Percentiles rank a stretch among this genome's conserved stretches.
phyloP scores from a whole-genome alignment of 2,888 invertebrate genomes.

The Conops quadrifasciatus region DNA sequence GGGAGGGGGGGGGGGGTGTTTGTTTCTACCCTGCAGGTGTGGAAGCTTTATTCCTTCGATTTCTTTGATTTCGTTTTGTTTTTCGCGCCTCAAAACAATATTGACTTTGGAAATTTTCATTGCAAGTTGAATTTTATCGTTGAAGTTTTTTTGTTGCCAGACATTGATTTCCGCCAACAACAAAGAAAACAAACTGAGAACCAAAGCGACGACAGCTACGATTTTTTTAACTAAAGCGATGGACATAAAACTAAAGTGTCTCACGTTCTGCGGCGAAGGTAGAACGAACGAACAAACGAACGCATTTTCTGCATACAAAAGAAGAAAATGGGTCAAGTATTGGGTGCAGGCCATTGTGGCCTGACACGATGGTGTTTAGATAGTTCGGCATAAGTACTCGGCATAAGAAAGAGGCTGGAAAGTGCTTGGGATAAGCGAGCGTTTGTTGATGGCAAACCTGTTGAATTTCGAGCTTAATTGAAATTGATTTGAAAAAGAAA shows the following conservation, averaged over 20 bases:
- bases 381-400: neutral
- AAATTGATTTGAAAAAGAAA: no score
- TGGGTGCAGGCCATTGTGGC: neutral
- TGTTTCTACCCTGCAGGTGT: no score
- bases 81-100: slow-evolving; percentile 28
- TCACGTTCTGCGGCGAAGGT: slow-evolving; percentile 14
- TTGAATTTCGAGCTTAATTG: no score
- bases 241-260: slow-evolving; percentile 35
- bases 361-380: neutral
- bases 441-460: neutral
- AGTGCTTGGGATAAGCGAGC: neutral
- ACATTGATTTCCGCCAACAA: slow-evolving; percentile 25
- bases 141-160: slow-evolving; percentile 14
- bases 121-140: slow-evolving; percentile 24
- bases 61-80: neutral
- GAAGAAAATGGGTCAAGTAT: neutral
- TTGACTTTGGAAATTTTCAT: slow-evolving; percentile 40
- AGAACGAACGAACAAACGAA: no score
- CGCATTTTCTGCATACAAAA: neutral
- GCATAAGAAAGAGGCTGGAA: neutral
- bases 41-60: slow-evolving; percentile 23
- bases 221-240: slow-evolving; percentile 30
- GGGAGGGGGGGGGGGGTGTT: no score
- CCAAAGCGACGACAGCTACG: neutral
- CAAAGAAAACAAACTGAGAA: neutral